Percentiles rank a stretch among this genome's conserved stretches.
Conservation (phyloP, 1,140 invertebrate species). For the Dendrolimus punctatus region DNA sequence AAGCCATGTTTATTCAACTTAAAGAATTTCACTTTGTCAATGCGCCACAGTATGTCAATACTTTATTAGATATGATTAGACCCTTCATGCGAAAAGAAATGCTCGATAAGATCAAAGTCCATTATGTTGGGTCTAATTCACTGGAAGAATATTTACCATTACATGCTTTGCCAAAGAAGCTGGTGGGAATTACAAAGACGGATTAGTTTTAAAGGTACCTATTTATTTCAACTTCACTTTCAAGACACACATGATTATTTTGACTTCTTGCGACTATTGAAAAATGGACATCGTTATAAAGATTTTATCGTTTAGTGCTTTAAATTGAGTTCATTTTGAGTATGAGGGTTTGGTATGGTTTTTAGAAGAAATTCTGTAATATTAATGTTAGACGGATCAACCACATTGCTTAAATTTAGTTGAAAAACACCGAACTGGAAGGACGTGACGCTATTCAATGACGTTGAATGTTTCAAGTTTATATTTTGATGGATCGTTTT, state of each 20-base stretch:
- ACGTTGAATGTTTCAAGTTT: too few relatives aligned
- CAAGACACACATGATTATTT: too few relatives aligned
- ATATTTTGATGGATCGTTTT: too few relatives aligned
- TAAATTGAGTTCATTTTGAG: too few relatives aligned
- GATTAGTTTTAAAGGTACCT: conserved; percentile 19
- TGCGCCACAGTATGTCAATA: conserved; percentile 75
- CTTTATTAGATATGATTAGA: conserved; percentile 75
- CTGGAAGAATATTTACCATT: conserved; percentile 55
- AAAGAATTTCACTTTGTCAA: conserved; percentile 79
- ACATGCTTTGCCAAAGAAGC: conserved; percentile 71
- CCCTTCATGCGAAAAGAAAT: conserved; percentile 81
- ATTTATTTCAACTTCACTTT: neutral
- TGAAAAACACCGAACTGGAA: too few relatives aligned
- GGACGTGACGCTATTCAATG: too few relatives aligned
- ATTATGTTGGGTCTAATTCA: conserved; percentile 37
- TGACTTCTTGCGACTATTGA: too few relatives aligned
- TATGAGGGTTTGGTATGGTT: too few relatives aligned
- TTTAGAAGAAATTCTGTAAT: neutral
- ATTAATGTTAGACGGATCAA: neutral
- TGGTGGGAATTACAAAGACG: conserved; percentile 34
- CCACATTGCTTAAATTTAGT: too few relatives aligned
- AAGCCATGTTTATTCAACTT: conserved; percentile 75
- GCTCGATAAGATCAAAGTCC: conserved; percentile 68
- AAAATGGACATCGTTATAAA: too few relatives aligned
- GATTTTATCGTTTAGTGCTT: too few relatives aligned